phyloP scores from a whole-genome alignment of 2,888 invertebrate genomes.

The Syritta pipiens region DNA sequence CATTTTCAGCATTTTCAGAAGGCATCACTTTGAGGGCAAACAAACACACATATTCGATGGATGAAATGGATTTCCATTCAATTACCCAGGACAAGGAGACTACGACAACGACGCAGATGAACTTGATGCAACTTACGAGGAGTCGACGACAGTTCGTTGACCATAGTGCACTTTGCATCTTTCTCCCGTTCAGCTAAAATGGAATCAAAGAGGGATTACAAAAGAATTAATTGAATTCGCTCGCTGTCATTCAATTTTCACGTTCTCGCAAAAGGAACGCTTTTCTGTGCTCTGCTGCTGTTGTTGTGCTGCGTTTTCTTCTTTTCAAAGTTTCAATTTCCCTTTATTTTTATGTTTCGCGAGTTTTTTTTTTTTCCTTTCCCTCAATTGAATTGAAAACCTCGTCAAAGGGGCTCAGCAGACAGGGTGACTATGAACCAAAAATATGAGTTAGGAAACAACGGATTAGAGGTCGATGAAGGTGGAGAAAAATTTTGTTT shows the following conservation, averaged over 20 bases:
- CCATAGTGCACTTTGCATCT: conserved; percentile 49
- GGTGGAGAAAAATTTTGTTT: no score
- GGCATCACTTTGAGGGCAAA: neutral
- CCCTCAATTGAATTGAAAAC: conserved; percentile 6
- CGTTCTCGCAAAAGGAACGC: neutral
- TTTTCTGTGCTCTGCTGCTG: neutral
- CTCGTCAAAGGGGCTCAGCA: neutral
- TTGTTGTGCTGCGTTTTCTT: neutral
- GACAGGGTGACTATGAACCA: conserved; percentile 6
- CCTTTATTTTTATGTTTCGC: neutral
- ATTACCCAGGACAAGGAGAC: conserved; percentile 29
- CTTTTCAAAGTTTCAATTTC: no score
- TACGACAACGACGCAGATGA: conserved; percentile 11
- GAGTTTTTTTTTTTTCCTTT: neutral
- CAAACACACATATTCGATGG: conserved; percentile 11
- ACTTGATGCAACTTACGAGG: neutral
- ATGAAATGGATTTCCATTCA: conserved; percentile 41
- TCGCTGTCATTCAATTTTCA: conserved; percentile 58
- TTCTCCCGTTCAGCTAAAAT: conserved; percentile 16
- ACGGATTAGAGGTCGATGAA: no score
- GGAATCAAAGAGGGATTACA: conserved; percentile 43
- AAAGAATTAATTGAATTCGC: conserved; percentile 57
- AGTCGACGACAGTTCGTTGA: conserved; percentile 38
- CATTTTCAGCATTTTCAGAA: conserved; percentile 26
- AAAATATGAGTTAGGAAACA: neutral